Base-by-base conservation (phyloP, 1,140 invertebrate species). In the Hypsibius dujardini region DNA sequence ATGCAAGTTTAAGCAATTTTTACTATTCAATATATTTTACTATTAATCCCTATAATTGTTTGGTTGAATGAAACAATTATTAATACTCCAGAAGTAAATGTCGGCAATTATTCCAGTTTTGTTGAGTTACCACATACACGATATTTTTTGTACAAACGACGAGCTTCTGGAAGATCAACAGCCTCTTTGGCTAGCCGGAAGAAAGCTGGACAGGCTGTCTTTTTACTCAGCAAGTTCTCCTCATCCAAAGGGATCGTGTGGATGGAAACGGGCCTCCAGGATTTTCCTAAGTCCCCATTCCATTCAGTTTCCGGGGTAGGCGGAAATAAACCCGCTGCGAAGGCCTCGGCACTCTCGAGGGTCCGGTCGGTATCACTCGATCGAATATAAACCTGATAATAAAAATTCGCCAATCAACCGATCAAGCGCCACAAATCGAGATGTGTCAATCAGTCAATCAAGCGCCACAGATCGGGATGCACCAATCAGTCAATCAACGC, bases 281-380 rank as follows among this genome's bases (percentile, higher is more conserved):
- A 14, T 67, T 67, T 12, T 3, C 62, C 62, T 3, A 67, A 42
- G 3, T 67, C 7, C 12, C 45, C 42, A 3, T 67, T 42, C 62
- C 62, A 67, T 7, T 42, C 45, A 3, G 7, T 42, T 12, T 7
- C 7, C 12, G 62, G 12, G 3, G 7, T 42, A 14, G 62, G 7
- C 3, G 62, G 62, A 67, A 67, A 14, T 42, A 67, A 14, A 7
- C 62, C 62, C 3, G 62, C 62, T 14, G 62, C 62, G 45, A 67
- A 67, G 7, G 62, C 62, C 42, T 3, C 62, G 7, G 62, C 62
- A 42, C 62, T 67, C 3, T 67, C 7, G 12, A 67, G 62, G 12
- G 62, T 67, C 7, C 62, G 62, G 42, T 67, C 62, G 3, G 7
- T 3, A 42, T 67, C 62, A 3, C 12, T 14, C 3, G 62, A 67